Conservation (phyloP, 30 jellyfish, hydroid and myxozoan species). For the Turritopsis rubra region DNA sequence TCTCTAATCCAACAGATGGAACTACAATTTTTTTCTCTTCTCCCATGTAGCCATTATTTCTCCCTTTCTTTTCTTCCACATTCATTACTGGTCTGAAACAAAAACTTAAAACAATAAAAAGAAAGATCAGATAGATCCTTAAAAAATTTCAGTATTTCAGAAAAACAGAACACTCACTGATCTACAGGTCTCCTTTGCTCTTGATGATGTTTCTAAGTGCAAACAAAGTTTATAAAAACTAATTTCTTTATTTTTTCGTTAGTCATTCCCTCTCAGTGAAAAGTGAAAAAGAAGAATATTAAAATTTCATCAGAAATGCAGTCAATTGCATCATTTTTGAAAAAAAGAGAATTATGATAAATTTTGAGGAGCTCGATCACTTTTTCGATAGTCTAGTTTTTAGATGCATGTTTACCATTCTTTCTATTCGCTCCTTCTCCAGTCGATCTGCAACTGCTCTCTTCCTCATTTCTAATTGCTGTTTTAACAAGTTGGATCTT, state of each 20-base stretch:
- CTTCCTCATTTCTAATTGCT: slow-evolving; percentile 57
- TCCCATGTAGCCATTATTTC: not conserved
- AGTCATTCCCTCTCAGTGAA: not conserved
- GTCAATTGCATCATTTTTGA: too few species aligned
- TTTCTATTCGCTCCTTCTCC: slow-evolving; percentile 50
- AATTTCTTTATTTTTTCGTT: not conserved
- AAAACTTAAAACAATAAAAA: not conserved
- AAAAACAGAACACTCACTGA: not conserved
- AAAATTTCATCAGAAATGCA: too few species aligned
- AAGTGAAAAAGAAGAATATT: too few species aligned
- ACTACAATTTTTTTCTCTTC: slow-evolving; percentile 17
- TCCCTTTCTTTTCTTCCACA: not conserved
- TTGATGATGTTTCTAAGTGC: not conserved
- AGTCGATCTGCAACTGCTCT: slow-evolving; percentile 43
- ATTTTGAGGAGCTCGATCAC: too few species aligned
- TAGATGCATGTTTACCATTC: slow-evolving; percentile 11
- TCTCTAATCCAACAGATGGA: slow-evolving; percentile 77
- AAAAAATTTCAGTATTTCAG: not conserved
- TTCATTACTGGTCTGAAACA: not conserved
- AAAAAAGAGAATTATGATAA: too few species aligned
- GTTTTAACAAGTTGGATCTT: slow-evolving; percentile 53
- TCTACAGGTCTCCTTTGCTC: not conserved
- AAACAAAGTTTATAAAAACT: not conserved
- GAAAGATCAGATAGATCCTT: not conserved
- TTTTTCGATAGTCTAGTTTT: too few species aligned